phyloP scores from a whole-genome alignment of 2,888 invertebrate genomes.

The Agrotis exclamationis region DNA sequence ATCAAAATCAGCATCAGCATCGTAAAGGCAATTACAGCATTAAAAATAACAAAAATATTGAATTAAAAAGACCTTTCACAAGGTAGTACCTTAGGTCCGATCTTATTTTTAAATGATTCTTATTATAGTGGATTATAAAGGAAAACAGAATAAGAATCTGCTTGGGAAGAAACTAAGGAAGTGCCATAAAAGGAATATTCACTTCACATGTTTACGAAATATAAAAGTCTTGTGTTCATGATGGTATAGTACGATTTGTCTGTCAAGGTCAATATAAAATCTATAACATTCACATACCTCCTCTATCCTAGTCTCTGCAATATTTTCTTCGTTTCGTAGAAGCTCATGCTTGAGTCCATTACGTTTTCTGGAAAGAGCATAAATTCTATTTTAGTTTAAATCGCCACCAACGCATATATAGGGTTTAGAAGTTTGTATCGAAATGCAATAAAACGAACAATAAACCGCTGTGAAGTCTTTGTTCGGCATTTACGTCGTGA shows the following conservation, averaged over 20 bases:
- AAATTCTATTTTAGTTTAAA: slow-evolving; percentile 45
- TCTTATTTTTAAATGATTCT: not conserved
- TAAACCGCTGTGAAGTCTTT: slow-evolving; percentile 63
- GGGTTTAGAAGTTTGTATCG: slow-evolving; percentile 49
- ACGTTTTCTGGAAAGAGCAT: slow-evolving; percentile 80
- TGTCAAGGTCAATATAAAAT: not conserved
- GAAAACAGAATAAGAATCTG: not conserved
- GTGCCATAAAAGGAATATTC: slow-evolving; percentile 5
- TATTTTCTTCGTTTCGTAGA: slow-evolving; percentile 84
- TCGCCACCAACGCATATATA: slow-evolving; percentile 19
- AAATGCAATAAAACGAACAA: slow-evolving; percentile 63
- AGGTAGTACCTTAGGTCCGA: not conserved
- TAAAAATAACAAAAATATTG: not conserved
- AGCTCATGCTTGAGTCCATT: slow-evolving; percentile 88
- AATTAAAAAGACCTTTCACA: slow-evolving; percentile 1
- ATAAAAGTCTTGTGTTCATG: not conserved
- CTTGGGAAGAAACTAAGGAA: not conserved
- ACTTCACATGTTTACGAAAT: not conserved
- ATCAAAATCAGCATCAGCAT: not conserved
- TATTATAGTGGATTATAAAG: not conserved
- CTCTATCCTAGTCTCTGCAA: slow-evolving; percentile 88
- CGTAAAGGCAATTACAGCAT: not conserved
- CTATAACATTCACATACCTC: slow-evolving; percentile 76
- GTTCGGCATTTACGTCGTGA: slow-evolving; percentile 63
- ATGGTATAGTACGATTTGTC: not conserved